These are phyloP conservation scores for Plectrocnemia conspersa DNA, from an alignment of 1,140 invertebrate genomes.

Conservation along the genomic window DNA sequence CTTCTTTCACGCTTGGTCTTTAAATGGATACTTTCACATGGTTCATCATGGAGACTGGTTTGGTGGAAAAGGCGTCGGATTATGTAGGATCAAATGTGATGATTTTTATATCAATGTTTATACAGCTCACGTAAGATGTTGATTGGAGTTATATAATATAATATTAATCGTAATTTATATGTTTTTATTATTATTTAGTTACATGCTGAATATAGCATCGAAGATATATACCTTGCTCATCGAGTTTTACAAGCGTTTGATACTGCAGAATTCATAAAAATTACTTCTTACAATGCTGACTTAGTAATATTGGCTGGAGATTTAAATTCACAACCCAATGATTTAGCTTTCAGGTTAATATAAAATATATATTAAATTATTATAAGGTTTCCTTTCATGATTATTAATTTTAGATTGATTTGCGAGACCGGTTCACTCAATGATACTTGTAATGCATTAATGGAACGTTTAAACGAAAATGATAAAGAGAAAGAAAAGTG, in stretches of 20 bases:
- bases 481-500: constrained; percentile 3
- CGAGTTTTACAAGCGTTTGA: constrained; percentile 89
- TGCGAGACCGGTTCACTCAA: constrained; percentile 43
- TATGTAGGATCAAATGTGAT: constrained; percentile 70
- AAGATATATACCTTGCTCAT: constrained; percentile 87
- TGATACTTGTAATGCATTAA: constrained; percentile 48
- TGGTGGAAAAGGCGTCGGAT: constrained; percentile 91
- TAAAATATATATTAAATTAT: background rate
- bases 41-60: constrained; percentile 97
- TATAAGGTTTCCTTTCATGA: constrained; percentile 34
- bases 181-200: constrained; percentile 53
- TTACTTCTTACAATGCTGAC: constrained; percentile 74
- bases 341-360: constrained; percentile 70
- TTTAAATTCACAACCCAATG: constrained; percentile 83
- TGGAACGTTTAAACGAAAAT: constrained; percentile 13
- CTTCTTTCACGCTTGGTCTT: constrained; percentile 84
- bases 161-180: constrained; percentile 18
- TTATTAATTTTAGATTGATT: constrained; percentile 39
- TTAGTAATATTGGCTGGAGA: constrained; percentile 85
- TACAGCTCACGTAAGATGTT: constrained; percentile 77
- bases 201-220: constrained; percentile 89
- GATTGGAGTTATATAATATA: constrained; percentile 3
- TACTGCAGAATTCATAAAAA: constrained; percentile 85
- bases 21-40: constrained; percentile 97
- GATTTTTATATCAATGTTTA: constrained; percentile 78